Conservation (phyloP, 2,888 invertebrate genomes). For the Subacronicta megacephala region DNA sequence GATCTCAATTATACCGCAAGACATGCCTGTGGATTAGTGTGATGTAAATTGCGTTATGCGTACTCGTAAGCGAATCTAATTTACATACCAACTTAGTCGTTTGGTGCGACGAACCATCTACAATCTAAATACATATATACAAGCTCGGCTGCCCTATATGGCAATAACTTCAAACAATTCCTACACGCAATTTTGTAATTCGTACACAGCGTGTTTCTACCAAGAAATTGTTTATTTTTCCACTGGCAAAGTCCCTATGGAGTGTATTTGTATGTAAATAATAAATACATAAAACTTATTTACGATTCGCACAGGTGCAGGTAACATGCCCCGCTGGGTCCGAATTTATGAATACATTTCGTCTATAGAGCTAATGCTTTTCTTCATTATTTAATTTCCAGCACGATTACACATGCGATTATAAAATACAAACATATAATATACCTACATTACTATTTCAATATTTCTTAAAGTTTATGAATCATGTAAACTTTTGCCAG, state of each 20-base stretch:
- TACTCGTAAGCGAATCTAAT: neutral
- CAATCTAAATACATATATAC: neutral
- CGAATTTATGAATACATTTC: conserved; percentile 67
- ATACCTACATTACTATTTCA: too few species aligned
- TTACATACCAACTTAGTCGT: neutral
- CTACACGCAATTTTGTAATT: conserved; percentile 37
- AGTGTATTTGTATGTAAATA: conserved; percentile 63
- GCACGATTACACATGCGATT: too few species aligned
- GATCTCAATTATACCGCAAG: conserved; percentile 12
- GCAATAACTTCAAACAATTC: conserved; percentile 25
- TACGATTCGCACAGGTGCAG: conserved; percentile 66
- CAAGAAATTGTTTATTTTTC: conserved; percentile 45
- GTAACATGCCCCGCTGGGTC: conserved; percentile 53
- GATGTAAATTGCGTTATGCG: conserved; percentile 1
- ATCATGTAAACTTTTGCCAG: too few species aligned
- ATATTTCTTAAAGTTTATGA: too few species aligned
- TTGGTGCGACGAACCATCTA: neutral
- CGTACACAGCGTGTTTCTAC: conserved; percentile 33
- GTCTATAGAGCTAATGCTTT: conserved; percentile 26
- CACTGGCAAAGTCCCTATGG: conserved; percentile 31
- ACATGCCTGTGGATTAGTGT: conserved; percentile 3
- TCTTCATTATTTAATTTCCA: conserved; percentile 25
- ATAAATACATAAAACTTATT: conserved; percentile 67
- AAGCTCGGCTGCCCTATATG: conserved; percentile 1
- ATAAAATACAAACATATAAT: too few species aligned